Percentiles rank a stretch among this genome's conserved stretches.
phyloP scores from a whole-genome alignment of 2,888 invertebrate genomes.

The Endotricha flammealis region DNA sequence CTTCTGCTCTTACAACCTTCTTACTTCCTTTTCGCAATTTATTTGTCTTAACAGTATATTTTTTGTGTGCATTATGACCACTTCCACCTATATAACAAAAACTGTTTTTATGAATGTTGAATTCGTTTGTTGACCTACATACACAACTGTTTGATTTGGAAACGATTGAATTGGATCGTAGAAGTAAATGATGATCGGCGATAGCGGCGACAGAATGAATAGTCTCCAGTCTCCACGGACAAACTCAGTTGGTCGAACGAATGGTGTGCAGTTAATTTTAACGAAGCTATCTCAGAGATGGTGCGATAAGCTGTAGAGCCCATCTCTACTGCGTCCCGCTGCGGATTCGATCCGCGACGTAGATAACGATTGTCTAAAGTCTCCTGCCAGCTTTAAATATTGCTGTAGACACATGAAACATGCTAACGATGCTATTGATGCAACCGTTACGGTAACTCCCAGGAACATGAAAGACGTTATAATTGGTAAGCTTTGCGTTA shows the following conservation, averaged over 20 bases:
- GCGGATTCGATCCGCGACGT: slow-evolving; percentile 51
- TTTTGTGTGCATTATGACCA: not conserved
- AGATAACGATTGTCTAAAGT: slow-evolving; percentile 50
- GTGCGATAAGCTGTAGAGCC: slow-evolving; percentile 39
- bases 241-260: slow-evolving; percentile 35
- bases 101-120: slow-evolving; percentile 20
- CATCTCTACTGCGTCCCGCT: slow-evolving; percentile 40
- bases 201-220: slow-evolving; percentile 34
- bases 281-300: slow-evolving; percentile 37
- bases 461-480: slow-evolving; percentile 9
- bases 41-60: slow-evolving; percentile 1
- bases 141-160: slow-evolving; percentile 33
- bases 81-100: not conserved
- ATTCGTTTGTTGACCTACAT: slow-evolving; percentile 40
- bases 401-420: slow-evolving; percentile 25
- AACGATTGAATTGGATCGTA: slow-evolving; percentile 38
- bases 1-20: slow-evolving; percentile 4
- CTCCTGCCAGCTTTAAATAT: slow-evolving; percentile 43
- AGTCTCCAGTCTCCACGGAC: slow-evolving; percentile 28
- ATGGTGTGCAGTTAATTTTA: slow-evolving; percentile 44
- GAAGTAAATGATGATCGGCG: slow-evolving; percentile 41
- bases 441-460: slow-evolving; percentile 20
- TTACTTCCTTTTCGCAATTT: not conserved
- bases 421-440: slow-evolving; percentile 22
- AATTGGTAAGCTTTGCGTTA: too few relatives aligned